Conservation (phyloP, 2,888 invertebrate genomes). For the Mesorhabditis sp. region DNA sequence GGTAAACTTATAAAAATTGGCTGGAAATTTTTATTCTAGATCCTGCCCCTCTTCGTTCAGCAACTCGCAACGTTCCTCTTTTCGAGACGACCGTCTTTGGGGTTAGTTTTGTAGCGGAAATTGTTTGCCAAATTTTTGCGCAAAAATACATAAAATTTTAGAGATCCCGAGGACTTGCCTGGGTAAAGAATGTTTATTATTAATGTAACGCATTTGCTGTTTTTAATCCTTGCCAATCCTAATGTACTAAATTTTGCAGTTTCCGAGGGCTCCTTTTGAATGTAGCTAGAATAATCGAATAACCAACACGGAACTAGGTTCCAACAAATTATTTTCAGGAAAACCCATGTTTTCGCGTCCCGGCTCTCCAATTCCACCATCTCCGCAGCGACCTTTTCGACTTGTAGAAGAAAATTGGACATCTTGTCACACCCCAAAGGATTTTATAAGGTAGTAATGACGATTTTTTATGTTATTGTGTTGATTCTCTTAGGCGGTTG, state of each 20-base stretch:
- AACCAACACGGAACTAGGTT: not conserved
- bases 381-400: not conserved
- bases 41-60: slow-evolving; percentile 45
- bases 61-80: slow-evolving; percentile 27
- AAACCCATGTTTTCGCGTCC: not conserved
- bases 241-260: too few relatives aligned
- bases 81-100: not conserved
- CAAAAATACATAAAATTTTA: not conserved
- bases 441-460: not conserved
- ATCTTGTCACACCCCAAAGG: not conserved
- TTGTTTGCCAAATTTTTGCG: not conserved
- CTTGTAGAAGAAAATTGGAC: not conserved
- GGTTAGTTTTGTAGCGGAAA: not conserved
- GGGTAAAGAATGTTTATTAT: too few relatives aligned
- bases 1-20: slow-evolving; percentile 2
- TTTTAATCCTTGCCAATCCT: too few relatives aligned
- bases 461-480: too few relatives aligned
- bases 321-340: not conserved
- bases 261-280: too few relatives aligned
- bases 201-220: too few relatives aligned
- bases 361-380: not conserved
- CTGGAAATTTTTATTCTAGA: not conserved
- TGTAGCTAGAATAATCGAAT: too few relatives aligned
- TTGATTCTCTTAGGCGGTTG: not conserved
- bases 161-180: not conserved